phyloP scores from a whole-genome alignment of 2,797 vertebrate species.

The Tympanoctomys barrerae region DNA sequence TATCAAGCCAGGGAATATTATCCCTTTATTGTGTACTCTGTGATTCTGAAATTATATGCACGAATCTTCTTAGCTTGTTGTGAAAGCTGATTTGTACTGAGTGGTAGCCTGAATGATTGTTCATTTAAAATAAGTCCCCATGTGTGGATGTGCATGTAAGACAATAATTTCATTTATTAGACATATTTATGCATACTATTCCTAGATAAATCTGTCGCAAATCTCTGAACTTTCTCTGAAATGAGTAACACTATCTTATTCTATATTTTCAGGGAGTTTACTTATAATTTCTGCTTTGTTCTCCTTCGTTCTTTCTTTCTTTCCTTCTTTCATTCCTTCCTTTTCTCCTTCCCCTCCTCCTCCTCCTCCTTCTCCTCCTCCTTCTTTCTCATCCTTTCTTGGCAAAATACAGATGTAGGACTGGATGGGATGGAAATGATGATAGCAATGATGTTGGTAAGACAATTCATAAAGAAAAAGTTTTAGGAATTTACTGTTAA shows the following conservation, averaged over 20 bases:
- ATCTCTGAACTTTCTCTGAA: neutral
- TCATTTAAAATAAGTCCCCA: neutral
- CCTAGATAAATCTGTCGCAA: neutral
- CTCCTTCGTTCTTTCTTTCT: too few species aligned
- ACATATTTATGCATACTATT: neutral
- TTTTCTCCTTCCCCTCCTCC: neutral
- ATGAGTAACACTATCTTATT: neutral
- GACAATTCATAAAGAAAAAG: neutral
- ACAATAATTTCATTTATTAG: neutral
- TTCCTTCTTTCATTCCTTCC: neutral
- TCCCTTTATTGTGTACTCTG: conserved; percentile 23
- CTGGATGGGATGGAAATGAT: neutral
- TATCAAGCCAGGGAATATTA: neutral
- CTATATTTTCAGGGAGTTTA: neutral
- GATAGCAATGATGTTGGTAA: neutral
- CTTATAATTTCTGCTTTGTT: neutral
- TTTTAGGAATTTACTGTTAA: neutral
- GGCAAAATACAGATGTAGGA: neutral
- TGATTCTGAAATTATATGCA: neutral
- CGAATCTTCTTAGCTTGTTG: neutral
- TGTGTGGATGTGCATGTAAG: neutral
- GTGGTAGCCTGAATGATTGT: neutral
- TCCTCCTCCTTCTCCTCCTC: neutral
- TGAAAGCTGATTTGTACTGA: conserved; percentile 5
- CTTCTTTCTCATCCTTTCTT: neutral